Conservation (phyloP, 2,797 vertebrate species). For the Phylloscopus collybita region DNA sequence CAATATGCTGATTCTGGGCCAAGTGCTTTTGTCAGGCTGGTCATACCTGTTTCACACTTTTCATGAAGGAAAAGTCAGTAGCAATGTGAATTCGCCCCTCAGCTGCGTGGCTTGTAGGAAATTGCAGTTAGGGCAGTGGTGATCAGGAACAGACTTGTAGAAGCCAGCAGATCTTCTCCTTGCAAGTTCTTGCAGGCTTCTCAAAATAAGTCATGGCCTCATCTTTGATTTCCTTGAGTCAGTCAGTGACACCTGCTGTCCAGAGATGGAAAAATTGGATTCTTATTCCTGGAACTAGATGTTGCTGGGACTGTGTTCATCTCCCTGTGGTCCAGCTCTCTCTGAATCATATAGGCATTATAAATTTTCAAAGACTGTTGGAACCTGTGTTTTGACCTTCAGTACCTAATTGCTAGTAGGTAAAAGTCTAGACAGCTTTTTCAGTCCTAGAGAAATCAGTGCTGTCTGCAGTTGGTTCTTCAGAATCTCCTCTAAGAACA, state of each 20-base stretch:
- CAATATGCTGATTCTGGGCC: background rate
- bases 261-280: background rate
- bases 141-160: background rate
- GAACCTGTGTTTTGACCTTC: background rate
- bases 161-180: background rate
- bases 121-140: background rate
- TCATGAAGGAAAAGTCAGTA: background rate
- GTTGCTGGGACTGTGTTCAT: accelerated
- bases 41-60: background rate
- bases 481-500: background rate
- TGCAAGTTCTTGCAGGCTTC: background rate
- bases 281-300: background rate
- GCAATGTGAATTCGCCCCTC: background rate
- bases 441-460: background rate
- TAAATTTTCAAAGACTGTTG: background rate
- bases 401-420: background rate
- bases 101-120: background rate
- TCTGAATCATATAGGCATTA: background rate
- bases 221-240: background rate
- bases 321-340: background rate
- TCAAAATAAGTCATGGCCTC: background rate
- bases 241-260: background rate
- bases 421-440: background rate
- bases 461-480: background rate
- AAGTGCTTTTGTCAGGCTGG: background rate